Evolutionary conservation across 2,797 vertebrate species (phyloP), one percentile per base, ranked within the genome.

Genomic region (Acrossocheilus fasciatus): DNA sequence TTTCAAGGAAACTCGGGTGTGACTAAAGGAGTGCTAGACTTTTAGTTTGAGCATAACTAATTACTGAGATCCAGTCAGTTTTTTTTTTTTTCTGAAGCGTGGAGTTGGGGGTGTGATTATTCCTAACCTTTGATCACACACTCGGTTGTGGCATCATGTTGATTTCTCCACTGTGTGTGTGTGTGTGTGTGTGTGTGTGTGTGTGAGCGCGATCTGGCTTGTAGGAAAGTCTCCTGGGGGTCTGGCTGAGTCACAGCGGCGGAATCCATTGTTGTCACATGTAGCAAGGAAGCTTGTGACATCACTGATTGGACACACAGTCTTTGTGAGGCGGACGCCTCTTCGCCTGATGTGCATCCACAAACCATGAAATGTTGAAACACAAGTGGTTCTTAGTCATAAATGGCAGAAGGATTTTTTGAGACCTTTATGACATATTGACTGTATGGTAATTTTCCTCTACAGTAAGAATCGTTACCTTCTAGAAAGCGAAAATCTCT

Each of bases 241-340:
- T 76, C 84, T 75, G 39, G 69, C 75, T 86, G 89, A 89, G 76
- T 89, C 86, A 88, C 39, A 86, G 70, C 2, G 1, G 64, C 64
- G 77, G 68, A 83, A 79, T 83, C 62, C 68, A 70, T 80, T 59
- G 75, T 83, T 76, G 80, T 87, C 83, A 75, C 45, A 76, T 36
- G 6, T 81, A 79, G 73, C 72, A 76, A 81, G 50, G 43, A 81
- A 81, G 78, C 70, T 69, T 66, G 68, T 70, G 41, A 39, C 81
- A 68, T 86, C 84, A 74, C 68, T 17, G 20, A 83, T 52, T 45
- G 66, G 84, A 73, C 80, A 57, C 74, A 8, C 30, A 77, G 82
- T 54, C 54, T 68, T 41, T 26, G 30, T 78, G 87, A 70, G 45
- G 72, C 30, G 8, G 47, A 39, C 30, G 7, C 68, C 64, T 39